Base-by-base conservation (phyloP, 2,113 vertebrate species). In the Anas platyrhynchos region DNA sequence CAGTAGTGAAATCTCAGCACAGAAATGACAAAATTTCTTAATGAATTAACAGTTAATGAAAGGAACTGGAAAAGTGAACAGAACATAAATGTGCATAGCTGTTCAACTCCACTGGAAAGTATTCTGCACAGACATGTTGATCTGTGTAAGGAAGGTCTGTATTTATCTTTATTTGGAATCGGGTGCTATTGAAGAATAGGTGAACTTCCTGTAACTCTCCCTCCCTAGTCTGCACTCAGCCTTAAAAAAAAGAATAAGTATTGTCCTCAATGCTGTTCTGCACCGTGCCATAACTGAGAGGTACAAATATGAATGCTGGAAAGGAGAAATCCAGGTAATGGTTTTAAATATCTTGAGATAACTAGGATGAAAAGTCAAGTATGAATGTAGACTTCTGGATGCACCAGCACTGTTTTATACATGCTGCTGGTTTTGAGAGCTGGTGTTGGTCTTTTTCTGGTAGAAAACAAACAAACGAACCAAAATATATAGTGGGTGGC, bases 1-100 rank as follows among this genome's bases (percentile, higher is more conserved):
- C n/a, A 12, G 3, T 55, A 34, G 25, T 69, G 20, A 59, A 23
- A 55, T 8, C 23, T 76, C 44, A 34, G 55, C 62, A 48, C 0
- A 1, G 38, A 61, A 54, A 8, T 25, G 52, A 59, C 17, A 31
- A 5, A 3, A 21, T 41, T 21, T 4, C 58, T 44, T 10, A 2
- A 14, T 46, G 44, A 21, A 14, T 2, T 48, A 48, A 22, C 2
- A 11, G 23, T 32, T 74, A 14, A 32, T 1, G 22, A 65, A 29
- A 71, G 31, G 27, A 38, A 16, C 56, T 31, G 25, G 18, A 41
- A n/a, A 36, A 20, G 18, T 2, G 8, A 32, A 6, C 6, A 36
- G 55, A 83, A 20, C 7, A 6, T 46, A 36, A 27, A 10, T 0
- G 0, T 15, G 17, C 16, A 34, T 2, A 48, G 67, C 1, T 34